A percentile compares a stretch with the other conserved stretches of the same genome.
Evolutionary conservation across 2,113 vertebrate species (phyloP).

Genomic region (Stictonetta naevosa): DNA sequence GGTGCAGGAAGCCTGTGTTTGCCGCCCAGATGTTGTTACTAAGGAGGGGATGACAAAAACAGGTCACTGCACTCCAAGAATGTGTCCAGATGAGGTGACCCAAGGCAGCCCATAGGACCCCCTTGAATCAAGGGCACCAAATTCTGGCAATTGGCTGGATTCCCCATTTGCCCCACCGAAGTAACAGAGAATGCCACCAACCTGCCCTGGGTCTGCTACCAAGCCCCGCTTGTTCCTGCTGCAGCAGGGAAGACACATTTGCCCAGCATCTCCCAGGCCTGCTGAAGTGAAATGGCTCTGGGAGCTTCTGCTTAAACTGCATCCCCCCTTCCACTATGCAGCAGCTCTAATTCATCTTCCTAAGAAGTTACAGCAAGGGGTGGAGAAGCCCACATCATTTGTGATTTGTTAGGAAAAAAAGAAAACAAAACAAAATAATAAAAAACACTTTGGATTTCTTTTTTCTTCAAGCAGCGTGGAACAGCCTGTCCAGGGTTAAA

Average conservation of each 20-base stretch:
- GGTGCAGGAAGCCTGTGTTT: background rate
- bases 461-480: background rate
- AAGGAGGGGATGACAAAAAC: background rate
- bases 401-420: background rate
- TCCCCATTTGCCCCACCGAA: background rate
- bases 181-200: background rate
- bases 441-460: background rate
- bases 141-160: background rate
- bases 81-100: background rate
- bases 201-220: background rate
- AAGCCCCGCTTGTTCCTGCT: background rate
- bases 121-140: background rate
- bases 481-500: constrained; percentile 2
- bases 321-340: background rate
- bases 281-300: background rate
- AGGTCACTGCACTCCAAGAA: background rate
- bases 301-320: background rate
- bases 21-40: background rate
- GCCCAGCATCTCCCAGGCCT: background rate
- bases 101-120: background rate
- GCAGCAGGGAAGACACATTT: background rate
- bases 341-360: background rate
- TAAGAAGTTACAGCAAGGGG: background rate
- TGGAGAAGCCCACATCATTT: background rate
- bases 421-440: background rate